Evolutionary conservation across 1,140 invertebrate species (phyloP).

Genomic region (Solenopsis fugax): DNA sequence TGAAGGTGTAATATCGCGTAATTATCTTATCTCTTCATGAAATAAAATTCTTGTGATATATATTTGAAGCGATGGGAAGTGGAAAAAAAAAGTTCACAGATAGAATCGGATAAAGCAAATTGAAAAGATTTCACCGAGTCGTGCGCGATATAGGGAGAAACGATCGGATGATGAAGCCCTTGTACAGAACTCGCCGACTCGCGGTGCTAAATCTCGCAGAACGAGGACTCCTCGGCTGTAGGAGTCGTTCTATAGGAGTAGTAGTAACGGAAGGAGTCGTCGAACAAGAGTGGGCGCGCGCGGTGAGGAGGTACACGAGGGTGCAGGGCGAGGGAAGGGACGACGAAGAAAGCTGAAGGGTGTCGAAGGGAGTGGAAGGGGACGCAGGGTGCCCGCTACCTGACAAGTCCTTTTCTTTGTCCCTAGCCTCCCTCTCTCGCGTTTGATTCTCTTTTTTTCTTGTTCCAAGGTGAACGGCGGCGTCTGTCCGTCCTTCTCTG

Average conservation of each 20-base stretch:
- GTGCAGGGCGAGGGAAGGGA: constrained; percentile 24
- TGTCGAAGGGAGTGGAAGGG: constrained; percentile 69
- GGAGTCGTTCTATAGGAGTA: constrained; percentile 35
- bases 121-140: constrained; percentile 10
- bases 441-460: constrained; percentile 68
- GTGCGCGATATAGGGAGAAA: constrained; percentile 21
- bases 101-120: constrained; percentile 11
- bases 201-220: constrained; percentile 56
- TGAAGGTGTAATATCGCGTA: background rate
- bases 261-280: constrained; percentile 48
- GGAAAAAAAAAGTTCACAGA: background rate
- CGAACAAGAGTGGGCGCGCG: constrained; percentile 44
- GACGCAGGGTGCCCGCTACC: constrained; percentile 75
- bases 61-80: background rate
- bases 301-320: constrained; percentile 16
- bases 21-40: background rate
- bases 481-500: constrained; percentile 41
- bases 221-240: constrained; percentile 38
- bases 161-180: constrained; percentile 49
- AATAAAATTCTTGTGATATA: background rate
- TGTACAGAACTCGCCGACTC: constrained; percentile 41
- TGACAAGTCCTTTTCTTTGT: constrained; percentile 81
- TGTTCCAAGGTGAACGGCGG: constrained; percentile 75
- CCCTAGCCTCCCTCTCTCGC: constrained; percentile 53
- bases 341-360: constrained; percentile 64